Base-by-base conservation (phyloP, 2,888 invertebrate species). In the Creontiades dilutus region DNA sequence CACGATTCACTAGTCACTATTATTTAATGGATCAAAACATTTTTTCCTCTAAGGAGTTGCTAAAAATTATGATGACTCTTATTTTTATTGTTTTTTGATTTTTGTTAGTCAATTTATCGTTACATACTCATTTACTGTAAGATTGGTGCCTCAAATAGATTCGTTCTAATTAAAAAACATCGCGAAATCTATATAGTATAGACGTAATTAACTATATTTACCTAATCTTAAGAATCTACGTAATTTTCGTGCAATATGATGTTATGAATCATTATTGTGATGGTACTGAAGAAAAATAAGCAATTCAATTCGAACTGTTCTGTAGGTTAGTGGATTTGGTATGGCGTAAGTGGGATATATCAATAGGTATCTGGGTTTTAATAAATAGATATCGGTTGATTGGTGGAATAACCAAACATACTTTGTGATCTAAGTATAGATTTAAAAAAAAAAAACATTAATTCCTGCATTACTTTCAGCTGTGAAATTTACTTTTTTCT, bases 51-150 rank as follows among this genome's bases (percentile, higher is more conserved):
- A 27, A 68, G 23, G 23, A 19, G 23, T 68, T 16, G n/a, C 16
- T n/a, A n/a, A 57, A 57, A n/a, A 7, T 14, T 57, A 16, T n/a
- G 0, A 37, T 37, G 37, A 37, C 7, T 37, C 37, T 16, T 57
- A n/a, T n/a, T 57, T 57, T 23, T 23, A 23, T 23, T 68, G 11
- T 23, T 68, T 19, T 23, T 23, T 27, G 23, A 23, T 68, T 68
- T 61, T 23, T 12, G 68, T 68, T 68, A 68, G 68, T 68, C 23
- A 23, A 68, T 68, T 68, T 0, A 68, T 68, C 27, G 68, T 68
- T 68, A 68, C 19, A 27, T 68, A 68, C 68, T 68, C 68, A 68
- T 68, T 68, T 68, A 68, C 68, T 68, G 68, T 68, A 23, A 23
- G 23, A 57, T 14, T 57, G 57, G 68, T 23, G 68, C 68, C 68